Evolutionary conservation across 1,140 invertebrate genomes (phyloP), one percentile per base, ranked within the genome.

Genomic region (Megalopta genalis): DNA sequence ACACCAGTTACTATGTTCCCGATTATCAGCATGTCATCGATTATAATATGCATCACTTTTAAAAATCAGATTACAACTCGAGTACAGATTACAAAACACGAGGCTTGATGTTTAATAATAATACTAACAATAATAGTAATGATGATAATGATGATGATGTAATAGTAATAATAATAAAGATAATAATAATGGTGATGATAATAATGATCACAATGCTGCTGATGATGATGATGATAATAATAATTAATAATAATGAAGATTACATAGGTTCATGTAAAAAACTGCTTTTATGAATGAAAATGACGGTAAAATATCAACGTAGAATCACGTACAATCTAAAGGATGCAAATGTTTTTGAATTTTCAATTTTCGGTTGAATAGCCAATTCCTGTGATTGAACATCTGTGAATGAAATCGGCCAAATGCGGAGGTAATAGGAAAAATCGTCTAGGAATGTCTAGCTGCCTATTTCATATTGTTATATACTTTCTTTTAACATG

Each of bases 391-490:
- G 60, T 21, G 54, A 74, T 71, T 7, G 49, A 73, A 12, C 2
- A 65, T 85, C 37, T 72, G 14, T 27, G 42, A 52, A 80, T 81
- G 46, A 77, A 75, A 77, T 80, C 68, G 68, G 39, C 74, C 84
- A 82, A 85, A 65, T 85, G 85, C 77, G 54, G 84, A 76, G 75
- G 83, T 68, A 71, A 77, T 81, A 72, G 57, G 65, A 81, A 88
- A 88, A 84, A 75, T 84, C 82, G 80, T 81, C 72, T 87, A 86
- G 77, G 86, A 87, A 88, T 85, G 76, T 87, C 78, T 88, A 88
- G 84, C 77, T 88, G 82, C 82, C 86, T 88, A 89, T 83, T 71
- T 78, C 74, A 67, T 86, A 87, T 69, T 71, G 67, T 88, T 88
- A 85, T 60, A 85, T 85, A 86, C 64, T 86, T 83, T 84, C 77